Base-by-base conservation (phyloP, 2,888 invertebrate genomes). In the Diarsia mendica region DNA sequence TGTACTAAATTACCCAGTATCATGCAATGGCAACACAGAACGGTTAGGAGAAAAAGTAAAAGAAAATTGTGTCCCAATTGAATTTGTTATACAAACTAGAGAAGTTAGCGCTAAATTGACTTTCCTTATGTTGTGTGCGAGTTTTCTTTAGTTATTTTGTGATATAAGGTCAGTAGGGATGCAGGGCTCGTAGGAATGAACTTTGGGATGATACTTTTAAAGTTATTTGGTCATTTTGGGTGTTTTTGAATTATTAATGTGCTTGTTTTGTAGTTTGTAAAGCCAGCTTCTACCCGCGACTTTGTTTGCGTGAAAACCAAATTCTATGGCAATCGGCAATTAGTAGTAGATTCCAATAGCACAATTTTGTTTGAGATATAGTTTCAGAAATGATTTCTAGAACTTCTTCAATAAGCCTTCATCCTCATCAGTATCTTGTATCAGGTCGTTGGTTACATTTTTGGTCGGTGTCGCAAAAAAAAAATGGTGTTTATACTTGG, bases 81-180 rank as follows among this genome's bases (percentile, higher is more conserved):
- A 88, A 88, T 88, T 88, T 88, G 81, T 82, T 85, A 84, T 72
- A 80, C 80, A 88, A 87, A 88, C 84, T 87, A 85, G 81, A 63
- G 78, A 86, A 85, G 87, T 86, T 88, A 85, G 67, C 61, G 66
- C 66, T 69, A 80, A 85, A 87, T 82, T 84, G 83, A 73, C 75
- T 83, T 75, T 71, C 46, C 51, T 83, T 77, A 80, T 67, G 61
- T 81, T 75, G 69, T 64, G 55, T 58, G 51, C 5, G 55, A 74
- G 61, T 80, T 80, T 65, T 67, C 33, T 73, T 58, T 39, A 20
- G 51, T 65, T 84, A 71, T 65, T 70, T 65, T 28, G n/a, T 58
- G 64, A 48, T 58, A 58, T 10, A 48, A 48, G 68, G 71, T 18
- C 67, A 60, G 67, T 23, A 61, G 84, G 28, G 60, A 55, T 61